Conservation (phyloP, 2,797 vertebrate genomes). For the Erethizon dorsatum region DNA sequence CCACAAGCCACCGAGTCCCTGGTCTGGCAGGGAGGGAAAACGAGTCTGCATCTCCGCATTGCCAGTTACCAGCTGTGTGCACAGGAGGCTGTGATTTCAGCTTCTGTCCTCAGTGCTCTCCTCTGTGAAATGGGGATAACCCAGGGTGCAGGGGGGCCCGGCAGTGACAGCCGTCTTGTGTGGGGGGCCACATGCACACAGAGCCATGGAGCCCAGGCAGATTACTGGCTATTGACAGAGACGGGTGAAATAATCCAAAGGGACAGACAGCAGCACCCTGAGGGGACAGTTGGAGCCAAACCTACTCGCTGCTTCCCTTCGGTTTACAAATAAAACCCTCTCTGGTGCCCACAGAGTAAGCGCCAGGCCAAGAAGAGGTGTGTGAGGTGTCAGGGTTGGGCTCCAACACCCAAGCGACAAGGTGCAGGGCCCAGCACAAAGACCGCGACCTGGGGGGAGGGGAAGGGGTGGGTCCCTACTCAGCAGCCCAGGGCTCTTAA, state of each 20-base stretch:
- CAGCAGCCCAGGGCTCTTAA: slow-evolving; percentile 28
- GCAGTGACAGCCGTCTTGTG: rapidly evolving
- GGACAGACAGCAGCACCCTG: not conserved
- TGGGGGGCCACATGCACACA: not conserved
- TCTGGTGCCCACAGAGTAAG: not conserved
- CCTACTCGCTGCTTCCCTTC: not conserved
- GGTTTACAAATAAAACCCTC: not conserved
- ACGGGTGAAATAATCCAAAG: not conserved
- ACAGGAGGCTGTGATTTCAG: rapidly evolving
- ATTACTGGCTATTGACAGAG: not conserved
- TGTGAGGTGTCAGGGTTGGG: not conserved
- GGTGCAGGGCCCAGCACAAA: not conserved
- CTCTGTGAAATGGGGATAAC: not conserved
- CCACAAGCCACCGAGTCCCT: not conserved
- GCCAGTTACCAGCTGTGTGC: not conserved
- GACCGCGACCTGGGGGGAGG: not conserved
- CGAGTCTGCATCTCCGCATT: not conserved
- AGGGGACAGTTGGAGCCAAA: not conserved
- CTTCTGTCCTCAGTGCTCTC: not conserved
- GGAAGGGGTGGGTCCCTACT: not conserved
- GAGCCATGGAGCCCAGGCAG: not conserved
- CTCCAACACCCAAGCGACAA: not conserved
- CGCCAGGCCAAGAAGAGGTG: not conserved
- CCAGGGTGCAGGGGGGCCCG: not conserved
- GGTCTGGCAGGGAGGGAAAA: not conserved